Conservation (phyloP, 1,140 invertebrate genomes). For the roundworm (Caenorhabditis elegans) region DNA sequence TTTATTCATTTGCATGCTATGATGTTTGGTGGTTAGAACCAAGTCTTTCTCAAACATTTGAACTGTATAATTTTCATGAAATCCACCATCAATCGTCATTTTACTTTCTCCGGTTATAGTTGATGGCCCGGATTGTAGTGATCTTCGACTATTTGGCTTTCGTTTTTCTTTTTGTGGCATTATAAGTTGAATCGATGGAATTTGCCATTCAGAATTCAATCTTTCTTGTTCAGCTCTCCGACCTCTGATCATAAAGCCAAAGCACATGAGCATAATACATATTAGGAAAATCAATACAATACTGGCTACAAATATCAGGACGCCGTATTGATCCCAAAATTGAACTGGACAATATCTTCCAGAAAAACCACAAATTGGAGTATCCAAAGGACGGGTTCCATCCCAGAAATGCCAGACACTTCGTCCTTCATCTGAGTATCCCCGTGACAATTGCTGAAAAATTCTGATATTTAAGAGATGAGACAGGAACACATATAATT, state of each 20-base stretch:
- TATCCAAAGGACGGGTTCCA: background rate
- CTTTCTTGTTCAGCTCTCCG: conserved; percentile 22
- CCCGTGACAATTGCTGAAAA: background rate
- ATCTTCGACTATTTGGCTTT: conserved; percentile 44
- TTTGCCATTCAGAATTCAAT: conserved; percentile 45
- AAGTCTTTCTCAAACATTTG: conserved; percentile 37
- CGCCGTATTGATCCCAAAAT: conserved; percentile 39
- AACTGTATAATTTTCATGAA: conserved; percentile 13
- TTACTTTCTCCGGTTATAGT: conserved; percentile 25
- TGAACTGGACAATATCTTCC: conserved; percentile 38
- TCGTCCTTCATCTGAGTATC: conserved; percentile 8
- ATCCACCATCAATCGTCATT: background rate
- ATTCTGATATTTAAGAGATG: background rate
- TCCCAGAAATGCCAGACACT: background rate
- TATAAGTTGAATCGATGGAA: conserved; percentile 4
- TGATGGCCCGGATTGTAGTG: conserved; percentile 42
- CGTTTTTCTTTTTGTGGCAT: conserved; percentile 38
- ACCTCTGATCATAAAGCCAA: background rate
- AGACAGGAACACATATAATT: background rate
- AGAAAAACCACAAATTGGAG: conserved; percentile 38
- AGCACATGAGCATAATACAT: background rate
- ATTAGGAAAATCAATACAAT: conserved; percentile 10
- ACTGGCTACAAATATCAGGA: conserved; percentile 26
- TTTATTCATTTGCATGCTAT: background rate
- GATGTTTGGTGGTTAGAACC: conserved; percentile 50